Percentiles rank a stretch among this genome's conserved stretches.
These are phyloP conservation scores for Corythornis vintsioides DNA, from an alignment of 2,113 vertebrate species.

Conservation along the genomic window DNA sequence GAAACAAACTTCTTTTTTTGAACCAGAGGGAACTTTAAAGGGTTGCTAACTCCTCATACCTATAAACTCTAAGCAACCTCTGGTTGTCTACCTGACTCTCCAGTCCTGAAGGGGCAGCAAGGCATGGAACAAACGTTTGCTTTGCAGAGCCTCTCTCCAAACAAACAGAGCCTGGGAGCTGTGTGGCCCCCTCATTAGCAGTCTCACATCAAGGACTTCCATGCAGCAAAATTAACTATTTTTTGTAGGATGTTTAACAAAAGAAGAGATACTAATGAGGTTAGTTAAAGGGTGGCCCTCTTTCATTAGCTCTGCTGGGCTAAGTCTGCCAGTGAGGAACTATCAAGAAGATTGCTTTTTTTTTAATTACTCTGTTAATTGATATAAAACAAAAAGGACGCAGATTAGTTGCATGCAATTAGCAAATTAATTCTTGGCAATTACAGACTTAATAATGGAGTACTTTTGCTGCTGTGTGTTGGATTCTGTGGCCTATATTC, in stretches of 20 bases:
- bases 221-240: slow-evolving; percentile 67
- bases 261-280: slow-evolving; percentile 71
- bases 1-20: background rate
- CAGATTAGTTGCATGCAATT: slow-evolving; percentile 92
- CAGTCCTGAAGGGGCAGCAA: background rate
- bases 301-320: slow-evolving; percentile 67
- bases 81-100: background rate
- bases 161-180: background rate
- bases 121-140: background rate
- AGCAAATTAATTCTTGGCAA: slow-evolving; percentile 90
- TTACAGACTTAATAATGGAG: slow-evolving; percentile 88
- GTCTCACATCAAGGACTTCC: slow-evolving; percentile 46
- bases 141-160: slow-evolving; percentile 16
- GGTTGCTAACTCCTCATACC: background rate
- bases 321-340: slow-evolving; percentile 68
- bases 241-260: slow-evolving; percentile 59
- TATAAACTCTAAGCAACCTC: background rate
- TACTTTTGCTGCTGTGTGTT: slow-evolving; percentile 73
- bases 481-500: slow-evolving; percentile 70
- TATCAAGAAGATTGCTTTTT: slow-evolving; percentile 74
- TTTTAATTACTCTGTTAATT: slow-evolving; percentile 97
- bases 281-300: slow-evolving; percentile 64
- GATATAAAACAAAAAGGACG: slow-evolving; percentile 91
- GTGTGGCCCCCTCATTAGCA: slow-evolving; percentile 62
- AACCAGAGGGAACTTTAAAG: background rate